Conservation (phyloP, 2,113 vertebrate species). For the Channa argus region DNA sequence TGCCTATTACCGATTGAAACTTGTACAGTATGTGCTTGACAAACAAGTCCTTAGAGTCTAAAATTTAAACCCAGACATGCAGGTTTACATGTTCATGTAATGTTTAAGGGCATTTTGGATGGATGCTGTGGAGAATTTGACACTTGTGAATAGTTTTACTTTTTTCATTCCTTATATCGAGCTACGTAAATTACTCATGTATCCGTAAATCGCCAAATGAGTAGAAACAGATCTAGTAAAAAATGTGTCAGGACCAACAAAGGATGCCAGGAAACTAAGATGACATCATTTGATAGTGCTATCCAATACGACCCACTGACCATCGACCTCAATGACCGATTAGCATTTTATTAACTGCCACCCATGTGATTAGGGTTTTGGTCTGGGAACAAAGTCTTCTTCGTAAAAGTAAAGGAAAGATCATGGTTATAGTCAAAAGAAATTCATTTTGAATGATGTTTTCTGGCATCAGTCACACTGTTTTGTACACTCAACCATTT, state of each 20-base stretch:
- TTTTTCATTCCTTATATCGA: conserved; percentile 3
- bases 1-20: not conserved
- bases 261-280: not conserved
- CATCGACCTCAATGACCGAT: not conserved
- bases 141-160: not conserved
- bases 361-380: conserved; percentile 4
- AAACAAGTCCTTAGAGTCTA: not conserved
- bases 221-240: not conserved
- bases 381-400: conserved; percentile 1
- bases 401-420: conserved; percentile 4
- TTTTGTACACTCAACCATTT: not conserved
- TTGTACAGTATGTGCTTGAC: not conserved
- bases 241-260: not conserved
- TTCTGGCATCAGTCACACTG: conserved; percentile 3
- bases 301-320: not conserved
- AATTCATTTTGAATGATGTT: conserved; percentile 5
- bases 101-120: conserved; percentile 6
- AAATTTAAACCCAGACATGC: conserved; percentile 2
- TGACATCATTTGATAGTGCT: not conserved
- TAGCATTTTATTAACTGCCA: not conserved
- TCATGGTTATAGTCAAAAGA: conserved; percentile 5
- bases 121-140: not conserved
- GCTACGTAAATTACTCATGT: not conserved
- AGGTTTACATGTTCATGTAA: conserved; percentile 9
- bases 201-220: not conserved